Conservation (phyloP, 1,140 invertebrate genomes). For the Stenopsyche tienmushanensis region DNA sequence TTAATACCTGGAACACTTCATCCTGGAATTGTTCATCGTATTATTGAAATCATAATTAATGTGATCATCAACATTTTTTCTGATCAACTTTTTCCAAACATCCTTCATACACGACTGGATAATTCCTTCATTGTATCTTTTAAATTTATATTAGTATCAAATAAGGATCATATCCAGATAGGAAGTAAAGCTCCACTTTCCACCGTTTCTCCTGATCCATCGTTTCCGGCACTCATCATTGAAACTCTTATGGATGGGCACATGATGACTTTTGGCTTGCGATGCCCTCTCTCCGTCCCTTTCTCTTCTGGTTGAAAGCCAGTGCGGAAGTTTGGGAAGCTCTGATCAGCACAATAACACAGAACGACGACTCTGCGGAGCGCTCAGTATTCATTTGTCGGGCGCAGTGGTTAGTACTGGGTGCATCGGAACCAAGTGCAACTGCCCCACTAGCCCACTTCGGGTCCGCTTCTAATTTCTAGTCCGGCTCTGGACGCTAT, state of each 20-base stretch:
- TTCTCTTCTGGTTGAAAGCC: too few species aligned
- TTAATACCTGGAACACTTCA: too few species aligned
- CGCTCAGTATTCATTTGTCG: constrained; percentile 3
- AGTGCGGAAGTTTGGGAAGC: constrained; percentile 6
- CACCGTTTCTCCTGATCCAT: not conserved
- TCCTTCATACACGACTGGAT: too few species aligned
- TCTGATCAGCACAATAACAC: not conserved
- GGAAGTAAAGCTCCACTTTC: too few species aligned
- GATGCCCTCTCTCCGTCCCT: not conserved
- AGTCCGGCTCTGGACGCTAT: not conserved
- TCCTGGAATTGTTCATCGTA: too few species aligned
- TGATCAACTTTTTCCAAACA: too few species aligned
- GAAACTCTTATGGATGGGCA: not conserved
- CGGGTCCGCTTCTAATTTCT: not conserved
- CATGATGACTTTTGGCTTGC: not conserved
- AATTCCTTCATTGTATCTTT: not conserved
- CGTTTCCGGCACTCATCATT: not conserved
- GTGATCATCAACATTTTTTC: not conserved
- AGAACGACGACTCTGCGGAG: not conserved
- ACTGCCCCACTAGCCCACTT: constrained; percentile 18
- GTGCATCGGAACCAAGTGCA: not conserved
- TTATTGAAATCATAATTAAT: too few species aligned
- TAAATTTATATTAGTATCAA: too few species aligned
- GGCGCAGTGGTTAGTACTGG: not conserved
- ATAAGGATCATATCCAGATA: too few species aligned